These are phyloP conservation scores for Sturnus vulgaris DNA, from an alignment of 2,113 vertebrate genomes.

Conservation along the genomic window DNA sequence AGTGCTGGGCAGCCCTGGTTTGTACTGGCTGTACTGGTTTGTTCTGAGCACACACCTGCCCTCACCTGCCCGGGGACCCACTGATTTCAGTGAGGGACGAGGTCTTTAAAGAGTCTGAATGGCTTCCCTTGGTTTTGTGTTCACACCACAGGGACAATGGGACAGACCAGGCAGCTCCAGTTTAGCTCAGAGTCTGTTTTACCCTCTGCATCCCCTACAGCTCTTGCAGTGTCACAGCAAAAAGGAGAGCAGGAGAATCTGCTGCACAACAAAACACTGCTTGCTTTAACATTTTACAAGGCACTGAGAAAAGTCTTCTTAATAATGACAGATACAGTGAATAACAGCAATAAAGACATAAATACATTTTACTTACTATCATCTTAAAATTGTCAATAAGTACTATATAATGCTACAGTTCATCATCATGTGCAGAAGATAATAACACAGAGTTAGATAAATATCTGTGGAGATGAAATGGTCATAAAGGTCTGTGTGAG, in stretches of 20 bases:
- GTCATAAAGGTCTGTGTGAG: neutral
- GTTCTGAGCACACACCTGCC: accelerated
- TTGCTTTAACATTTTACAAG: neutral
- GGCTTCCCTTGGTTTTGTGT: neutral
- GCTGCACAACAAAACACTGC: neutral
- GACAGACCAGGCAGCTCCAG: neutral
- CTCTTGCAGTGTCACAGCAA: neutral
- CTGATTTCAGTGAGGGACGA: neutral
- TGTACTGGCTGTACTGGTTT: neutral
- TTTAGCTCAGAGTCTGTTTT: neutral
- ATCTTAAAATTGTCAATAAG: neutral
- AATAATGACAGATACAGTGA: neutral
- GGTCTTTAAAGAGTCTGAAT: neutral
- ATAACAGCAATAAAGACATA: neutral
- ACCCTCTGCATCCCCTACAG: neutral
- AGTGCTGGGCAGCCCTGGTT: neutral
- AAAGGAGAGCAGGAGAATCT: neutral
- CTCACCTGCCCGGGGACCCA: neutral
- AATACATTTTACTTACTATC: neutral
- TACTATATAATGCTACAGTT: neutral
- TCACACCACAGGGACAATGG: neutral
- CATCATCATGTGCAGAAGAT: neutral
- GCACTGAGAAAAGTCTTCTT: neutral
- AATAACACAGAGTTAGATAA: neutral
- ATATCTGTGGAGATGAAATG: neutral